These are phyloP conservation scores for Meiosimyza decipiens DNA, from an alignment of 2,888 invertebrate genomes.

Conservation along the genomic window DNA sequence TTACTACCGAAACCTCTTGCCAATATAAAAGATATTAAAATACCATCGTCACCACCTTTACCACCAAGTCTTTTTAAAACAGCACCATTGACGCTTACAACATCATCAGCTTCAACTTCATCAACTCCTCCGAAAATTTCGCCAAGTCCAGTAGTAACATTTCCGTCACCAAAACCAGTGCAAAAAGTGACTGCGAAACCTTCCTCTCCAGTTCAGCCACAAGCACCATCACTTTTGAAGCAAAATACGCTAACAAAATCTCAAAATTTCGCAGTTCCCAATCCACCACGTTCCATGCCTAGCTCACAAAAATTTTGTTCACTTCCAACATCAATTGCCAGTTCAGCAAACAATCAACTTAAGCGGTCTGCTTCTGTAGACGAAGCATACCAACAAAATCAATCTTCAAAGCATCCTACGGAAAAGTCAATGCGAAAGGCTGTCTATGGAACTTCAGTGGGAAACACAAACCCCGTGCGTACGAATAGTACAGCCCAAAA, in stretches of 20 bases:
- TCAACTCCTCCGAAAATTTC: neutral
- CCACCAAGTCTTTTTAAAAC: conserved; percentile 65
- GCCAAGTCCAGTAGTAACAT: neutral
- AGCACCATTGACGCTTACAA: conserved; percentile 54
- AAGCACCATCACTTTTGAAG: conserved; percentile 19
- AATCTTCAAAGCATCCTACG: conserved; percentile 49
- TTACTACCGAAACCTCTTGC: conserved; percentile 46
- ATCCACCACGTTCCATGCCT: conserved; percentile 51
- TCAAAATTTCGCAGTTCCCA: conserved; percentile 60
- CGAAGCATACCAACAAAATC: conserved; percentile 48
- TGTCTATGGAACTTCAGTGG: conserved; percentile 42
- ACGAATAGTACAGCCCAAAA: conserved; percentile 39
- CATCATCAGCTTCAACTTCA: conserved; percentile 38
- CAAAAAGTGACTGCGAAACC: conserved; percentile 40
- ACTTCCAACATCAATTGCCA: conserved; percentile 63
- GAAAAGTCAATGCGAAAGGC: conserved; percentile 51
- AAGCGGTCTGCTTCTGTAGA: conserved; percentile 63
- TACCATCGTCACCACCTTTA: conserved; percentile 62
- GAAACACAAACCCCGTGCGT: conserved; percentile 10
- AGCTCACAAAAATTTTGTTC: conserved; percentile 50
- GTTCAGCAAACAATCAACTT: conserved; percentile 58
- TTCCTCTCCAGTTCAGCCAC: conserved; percentile 39
- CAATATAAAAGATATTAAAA: conserved; percentile 51
- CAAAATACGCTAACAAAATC: conserved; percentile 16
- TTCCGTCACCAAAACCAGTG: conserved; percentile 1